Base-by-base conservation (phyloP, 2,797 vertebrate genomes). In the Macropodus opercularis region DNA sequence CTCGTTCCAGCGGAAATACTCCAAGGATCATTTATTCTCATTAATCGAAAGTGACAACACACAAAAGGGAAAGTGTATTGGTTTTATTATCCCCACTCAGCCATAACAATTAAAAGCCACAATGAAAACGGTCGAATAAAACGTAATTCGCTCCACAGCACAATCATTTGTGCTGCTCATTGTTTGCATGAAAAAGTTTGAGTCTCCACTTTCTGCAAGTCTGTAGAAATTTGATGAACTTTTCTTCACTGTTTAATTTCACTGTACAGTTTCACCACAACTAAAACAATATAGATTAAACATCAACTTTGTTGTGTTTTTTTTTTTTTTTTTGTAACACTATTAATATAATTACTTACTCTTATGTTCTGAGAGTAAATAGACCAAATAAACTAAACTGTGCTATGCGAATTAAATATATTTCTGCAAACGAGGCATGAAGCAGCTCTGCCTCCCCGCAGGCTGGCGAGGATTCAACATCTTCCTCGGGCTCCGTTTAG, bases 401-500 rank as follows among this genome's bases (percentile, higher is more conserved):
- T 8, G 22, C 18, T 4, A 21, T 59, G 13, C 21, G 44, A 57
- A 59, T 57, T 42, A 46, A 36, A 57, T 2, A 24, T 42, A 40
- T 21, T 23, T 32, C 19, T 69, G 29, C 15, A 51, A 68, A 44
- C 24, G 35, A 59, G 27, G 57, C 52, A 73, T 23, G 40, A 36
- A 54, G 39, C 11, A 41, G 54, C 34, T 7, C 21, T 9, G 49
- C 19, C 21, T 61, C 31, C 48, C 59, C 56, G 58, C 55, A 27
- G 59, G 49, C 58, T 53, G 55, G 53, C 32, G 18, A 43, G 60
- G 61, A 73, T 64, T 78, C 53, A 48, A 18, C 19, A 54, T 53
- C 56, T 46, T 69, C 48, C 74, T 67, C 49, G 2, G 15, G 57
- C 52, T 79, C 57, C 5, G 12, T 70, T 61, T 69, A 65, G 62